Percentiles rank a stretch among this genome's conserved stretches.
phyloP scores from a whole-genome alignment of 2,113 vertebrate species.

The Girardinichthys multiradiatus region DNA sequence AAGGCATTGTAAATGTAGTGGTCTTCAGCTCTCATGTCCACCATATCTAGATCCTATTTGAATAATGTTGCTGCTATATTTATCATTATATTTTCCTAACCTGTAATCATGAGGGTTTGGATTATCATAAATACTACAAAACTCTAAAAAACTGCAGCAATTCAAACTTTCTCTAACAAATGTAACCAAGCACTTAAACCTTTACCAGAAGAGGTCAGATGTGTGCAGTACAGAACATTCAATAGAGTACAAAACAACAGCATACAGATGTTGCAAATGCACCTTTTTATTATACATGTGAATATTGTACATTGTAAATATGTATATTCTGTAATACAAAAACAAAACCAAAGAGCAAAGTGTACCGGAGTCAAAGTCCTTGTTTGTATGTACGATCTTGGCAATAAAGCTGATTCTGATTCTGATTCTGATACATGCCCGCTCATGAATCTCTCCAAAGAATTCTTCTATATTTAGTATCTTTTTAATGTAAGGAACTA shows the following conservation, averaged over 20 bases:
- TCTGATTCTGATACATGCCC: too few relatives aligned
- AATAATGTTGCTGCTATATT: background rate
- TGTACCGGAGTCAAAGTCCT: too few relatives aligned
- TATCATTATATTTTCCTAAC: background rate
- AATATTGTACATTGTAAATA: too few relatives aligned
- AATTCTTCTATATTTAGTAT: background rate
- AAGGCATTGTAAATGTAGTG: background rate
- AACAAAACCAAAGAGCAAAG: too few relatives aligned
- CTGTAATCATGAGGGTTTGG: background rate
- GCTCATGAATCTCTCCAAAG: constrained; percentile 1
- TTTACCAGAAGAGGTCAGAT: constrained; percentile 71
- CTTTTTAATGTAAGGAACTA: background rate
- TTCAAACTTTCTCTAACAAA: background rate
- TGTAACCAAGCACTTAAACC: background rate
- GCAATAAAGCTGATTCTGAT: too few relatives aligned
- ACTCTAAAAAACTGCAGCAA: background rate
- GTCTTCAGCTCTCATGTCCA: background rate
- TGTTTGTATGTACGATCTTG: too few relatives aligned
- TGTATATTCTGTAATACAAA: too few relatives aligned
- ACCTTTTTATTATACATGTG: too few relatives aligned
- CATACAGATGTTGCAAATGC: too few relatives aligned
- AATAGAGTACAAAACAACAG: too few relatives aligned
- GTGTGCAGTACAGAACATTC: constrained; percentile 54
- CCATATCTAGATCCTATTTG: background rate
- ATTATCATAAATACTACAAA: background rate